phyloP scores from a whole-genome alignment of 2,888 invertebrate genomes.

The Acheta domesticus region DNA sequence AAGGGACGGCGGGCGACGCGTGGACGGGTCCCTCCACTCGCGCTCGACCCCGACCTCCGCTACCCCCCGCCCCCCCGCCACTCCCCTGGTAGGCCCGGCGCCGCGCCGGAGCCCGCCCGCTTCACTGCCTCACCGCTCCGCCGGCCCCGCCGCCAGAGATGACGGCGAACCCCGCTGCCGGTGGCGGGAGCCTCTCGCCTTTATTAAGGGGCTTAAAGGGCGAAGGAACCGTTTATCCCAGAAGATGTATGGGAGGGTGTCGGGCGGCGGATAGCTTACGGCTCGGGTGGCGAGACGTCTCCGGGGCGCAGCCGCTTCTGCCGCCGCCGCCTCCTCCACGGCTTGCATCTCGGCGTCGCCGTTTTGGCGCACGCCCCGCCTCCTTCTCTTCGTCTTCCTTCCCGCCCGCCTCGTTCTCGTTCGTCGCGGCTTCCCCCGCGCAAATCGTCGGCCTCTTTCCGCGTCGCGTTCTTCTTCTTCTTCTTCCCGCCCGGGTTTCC shows the following conservation, averaged over 20 bases:
- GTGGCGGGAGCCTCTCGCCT: neutral
- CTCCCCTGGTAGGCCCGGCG: neutral
- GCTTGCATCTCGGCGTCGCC: neutral
- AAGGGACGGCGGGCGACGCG: no score
- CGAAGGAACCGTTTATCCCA: slow-evolving; percentile 18
- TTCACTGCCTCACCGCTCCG: neutral
- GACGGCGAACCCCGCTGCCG: neutral
- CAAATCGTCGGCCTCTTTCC: neutral
- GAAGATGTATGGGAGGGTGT: slow-evolving; percentile 11
- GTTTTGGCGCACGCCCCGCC: neutral
- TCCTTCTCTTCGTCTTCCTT: neutral
- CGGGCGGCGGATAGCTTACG: slow-evolving; percentile 8
- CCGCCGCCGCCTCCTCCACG: neutral
- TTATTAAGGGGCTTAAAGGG: slow-evolving; percentile 18
- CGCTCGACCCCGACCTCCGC: neutral
- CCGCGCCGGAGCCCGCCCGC: neutral
- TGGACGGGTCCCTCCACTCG: no score
- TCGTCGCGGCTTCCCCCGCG: neutral
- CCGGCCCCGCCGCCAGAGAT: neutral
- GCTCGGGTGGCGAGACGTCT: neutral
- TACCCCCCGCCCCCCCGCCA: neutral
- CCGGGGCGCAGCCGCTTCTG: neutral
- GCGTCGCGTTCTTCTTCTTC: no score
- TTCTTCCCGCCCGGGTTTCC: no score
- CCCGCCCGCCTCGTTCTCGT: neutral